Evolutionary conservation across 2,888 invertebrate species (phyloP).

Genomic region (Halocaridina rubra): DNA sequence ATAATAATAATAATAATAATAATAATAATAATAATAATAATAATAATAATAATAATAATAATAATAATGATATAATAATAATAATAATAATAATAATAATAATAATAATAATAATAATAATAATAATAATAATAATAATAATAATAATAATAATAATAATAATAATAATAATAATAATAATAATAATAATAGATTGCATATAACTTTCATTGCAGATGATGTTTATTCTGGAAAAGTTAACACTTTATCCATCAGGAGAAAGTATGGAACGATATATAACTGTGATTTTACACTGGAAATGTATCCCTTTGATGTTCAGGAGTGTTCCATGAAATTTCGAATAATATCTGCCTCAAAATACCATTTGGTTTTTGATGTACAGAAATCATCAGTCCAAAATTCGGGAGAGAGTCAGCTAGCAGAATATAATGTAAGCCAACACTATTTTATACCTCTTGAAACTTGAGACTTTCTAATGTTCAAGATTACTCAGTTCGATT

Average conservation of each 20-base stretch:
- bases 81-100: too few species aligned
- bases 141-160: too few species aligned
- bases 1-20: too few species aligned
- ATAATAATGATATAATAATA: too few species aligned
- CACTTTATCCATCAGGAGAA: slow-evolving; percentile 42
- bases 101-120: too few species aligned
- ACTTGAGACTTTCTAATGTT: neutral
- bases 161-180: too few species aligned
- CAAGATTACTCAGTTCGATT: too few species aligned
- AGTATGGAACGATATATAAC: slow-evolving; percentile 60
- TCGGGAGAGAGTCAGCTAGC: slow-evolving; percentile 15
- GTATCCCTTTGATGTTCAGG: slow-evolving; percentile 62
- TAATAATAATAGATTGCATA: too few species aligned
- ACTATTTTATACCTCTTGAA: neutral
- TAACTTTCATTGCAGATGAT: neutral
- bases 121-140: too few species aligned
- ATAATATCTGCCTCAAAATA: slow-evolving; percentile 46
- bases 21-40: too few species aligned
- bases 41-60: too few species aligned
- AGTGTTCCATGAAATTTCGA: slow-evolving; percentile 52
- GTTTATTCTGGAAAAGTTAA: neutral
- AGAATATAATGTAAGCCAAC: slow-evolving; percentile 32
- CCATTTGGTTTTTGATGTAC: slow-evolving; percentile 39
- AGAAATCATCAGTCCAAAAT: slow-evolving; percentile 25
- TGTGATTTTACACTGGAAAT: slow-evolving; percentile 57